Percentiles rank a stretch among this genome's conserved stretches.
Evolutionary conservation across 2,888 invertebrate species (phyloP).

Genomic region (Mamestra brassicae): DNA sequence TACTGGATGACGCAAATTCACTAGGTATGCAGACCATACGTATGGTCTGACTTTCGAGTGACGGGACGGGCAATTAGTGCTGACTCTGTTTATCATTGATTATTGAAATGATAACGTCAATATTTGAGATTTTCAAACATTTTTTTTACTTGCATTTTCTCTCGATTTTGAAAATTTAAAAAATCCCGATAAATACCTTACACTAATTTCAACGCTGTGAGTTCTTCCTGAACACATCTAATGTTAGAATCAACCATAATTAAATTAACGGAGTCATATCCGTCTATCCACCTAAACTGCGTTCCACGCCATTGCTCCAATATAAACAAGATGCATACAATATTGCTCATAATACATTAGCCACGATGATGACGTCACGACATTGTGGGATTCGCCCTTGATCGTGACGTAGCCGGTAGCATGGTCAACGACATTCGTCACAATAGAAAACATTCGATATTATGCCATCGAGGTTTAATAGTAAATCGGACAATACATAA

Average conservation of each 20-base stretch:
- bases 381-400: slow-evolving; percentile 46
- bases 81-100: too few relatives aligned
- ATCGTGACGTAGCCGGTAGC: slow-evolving; percentile 35
- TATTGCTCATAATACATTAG: slow-evolving; percentile 38
- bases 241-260: background rate
- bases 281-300: background rate
- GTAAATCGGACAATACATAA: too few relatives aligned
- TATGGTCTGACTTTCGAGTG: too few relatives aligned
- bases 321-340: slow-evolving; percentile 28
- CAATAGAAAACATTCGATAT: background rate
- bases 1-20: too few relatives aligned
- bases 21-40: too few relatives aligned
- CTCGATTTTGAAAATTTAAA: too few relatives aligned
- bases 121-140: too few relatives aligned
- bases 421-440: slow-evolving; percentile 12
- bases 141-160: too few relatives aligned
- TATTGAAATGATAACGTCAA: too few relatives aligned
- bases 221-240: background rate
- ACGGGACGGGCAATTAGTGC: too few relatives aligned
- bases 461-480: background rate
- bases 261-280: slow-evolving; percentile 3
- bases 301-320: slow-evolving; percentile 27
- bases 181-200: too few relatives aligned
- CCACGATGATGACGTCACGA: slow-evolving; percentile 30
- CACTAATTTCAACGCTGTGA: too few relatives aligned